Percentiles rank a stretch among this genome's conserved stretches.
Conservation (phyloP, 1,140 invertebrate species). For the Rhizoglyphus robini region DNA sequence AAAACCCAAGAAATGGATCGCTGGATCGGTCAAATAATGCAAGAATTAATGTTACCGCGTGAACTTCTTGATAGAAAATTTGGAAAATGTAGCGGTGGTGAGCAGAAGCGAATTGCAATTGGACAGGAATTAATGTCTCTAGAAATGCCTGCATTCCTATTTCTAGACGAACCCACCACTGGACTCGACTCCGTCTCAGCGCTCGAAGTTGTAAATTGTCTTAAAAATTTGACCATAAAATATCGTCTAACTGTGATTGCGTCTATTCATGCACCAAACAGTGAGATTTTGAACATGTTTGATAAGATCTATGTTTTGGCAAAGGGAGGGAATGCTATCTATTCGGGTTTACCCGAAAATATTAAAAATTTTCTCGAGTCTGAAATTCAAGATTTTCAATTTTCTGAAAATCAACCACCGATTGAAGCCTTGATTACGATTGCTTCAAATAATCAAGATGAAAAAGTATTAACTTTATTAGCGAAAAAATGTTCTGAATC, state of each 20-base stretch:
- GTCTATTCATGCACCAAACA: slow-evolving; percentile 4
- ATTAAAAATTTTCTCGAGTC: background rate
- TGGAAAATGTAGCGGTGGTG: slow-evolving; percentile 71
- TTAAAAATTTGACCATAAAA: background rate
- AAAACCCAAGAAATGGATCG: background rate
- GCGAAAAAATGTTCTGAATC: background rate
- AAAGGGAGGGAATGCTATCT: background rate
- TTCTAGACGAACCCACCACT: slow-evolving; percentile 85
- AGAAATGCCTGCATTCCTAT: slow-evolving; percentile 83
- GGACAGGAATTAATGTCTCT: slow-evolving; percentile 88
- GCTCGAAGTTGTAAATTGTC: background rate
- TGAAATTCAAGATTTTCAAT: no score
- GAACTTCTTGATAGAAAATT: background rate
- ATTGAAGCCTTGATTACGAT: background rate
- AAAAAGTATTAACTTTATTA: background rate
- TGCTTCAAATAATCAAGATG: background rate
- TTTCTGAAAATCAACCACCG: background rate
- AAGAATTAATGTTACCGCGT: background rate
- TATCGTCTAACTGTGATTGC: background rate
- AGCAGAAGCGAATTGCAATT: slow-evolving; percentile 78
- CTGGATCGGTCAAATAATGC: background rate
- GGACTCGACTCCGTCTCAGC: slow-evolving; percentile 31
- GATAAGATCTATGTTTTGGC: slow-evolving; percentile 10
- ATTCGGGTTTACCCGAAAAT: background rate
- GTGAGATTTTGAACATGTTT: background rate